Conservation (phyloP, 2,888 invertebrate genomes). For the Bellardia bayeri region DNA sequence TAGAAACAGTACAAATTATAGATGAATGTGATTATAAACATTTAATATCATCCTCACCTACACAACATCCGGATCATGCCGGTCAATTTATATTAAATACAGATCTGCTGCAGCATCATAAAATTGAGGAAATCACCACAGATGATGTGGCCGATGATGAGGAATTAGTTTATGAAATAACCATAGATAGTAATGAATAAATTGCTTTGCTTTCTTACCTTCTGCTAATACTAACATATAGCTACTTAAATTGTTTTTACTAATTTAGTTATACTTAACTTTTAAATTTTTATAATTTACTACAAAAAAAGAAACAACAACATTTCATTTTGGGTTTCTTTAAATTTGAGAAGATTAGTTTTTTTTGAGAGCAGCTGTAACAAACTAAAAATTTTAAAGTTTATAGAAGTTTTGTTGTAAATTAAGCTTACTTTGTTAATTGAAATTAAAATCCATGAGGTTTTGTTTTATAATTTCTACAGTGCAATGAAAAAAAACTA, state of each 20-base stretch:
- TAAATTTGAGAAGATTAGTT: too few relatives aligned
- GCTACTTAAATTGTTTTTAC: constrained; percentile 20
- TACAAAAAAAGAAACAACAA: neutral
- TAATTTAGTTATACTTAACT: constrained; percentile 24
- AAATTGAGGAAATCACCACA: constrained; percentile 43
- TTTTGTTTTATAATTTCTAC: too few relatives aligned
- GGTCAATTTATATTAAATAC: constrained; percentile 56
- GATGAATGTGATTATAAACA: constrained; percentile 64
- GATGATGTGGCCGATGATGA: constrained; percentile 65
- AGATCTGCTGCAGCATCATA: constrained; percentile 56
- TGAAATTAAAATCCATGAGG: too few relatives aligned
- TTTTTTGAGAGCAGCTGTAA: too few relatives aligned
- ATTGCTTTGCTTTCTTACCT: neutral
- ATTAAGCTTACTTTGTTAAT: too few relatives aligned
- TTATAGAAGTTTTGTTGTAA: too few relatives aligned
- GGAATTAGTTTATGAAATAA: constrained; percentile 71
- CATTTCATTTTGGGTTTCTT: too few relatives aligned
- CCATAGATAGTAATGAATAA: constrained; percentile 72
- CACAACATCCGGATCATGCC: constrained; percentile 22
- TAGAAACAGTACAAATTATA: constrained; percentile 64
- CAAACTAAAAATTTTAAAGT: too few relatives aligned
- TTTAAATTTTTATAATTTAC: neutral
- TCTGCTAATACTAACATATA: neutral
- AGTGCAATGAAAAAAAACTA: too few relatives aligned
- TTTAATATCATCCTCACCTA: constrained; percentile 33